Percentiles rank a stretch among this genome's conserved stretches.
These are phyloP conservation scores for Myanophis thanlyinensis DNA, from an alignment of 2,113 vertebrate species.

Conservation along the genomic window DNA sequence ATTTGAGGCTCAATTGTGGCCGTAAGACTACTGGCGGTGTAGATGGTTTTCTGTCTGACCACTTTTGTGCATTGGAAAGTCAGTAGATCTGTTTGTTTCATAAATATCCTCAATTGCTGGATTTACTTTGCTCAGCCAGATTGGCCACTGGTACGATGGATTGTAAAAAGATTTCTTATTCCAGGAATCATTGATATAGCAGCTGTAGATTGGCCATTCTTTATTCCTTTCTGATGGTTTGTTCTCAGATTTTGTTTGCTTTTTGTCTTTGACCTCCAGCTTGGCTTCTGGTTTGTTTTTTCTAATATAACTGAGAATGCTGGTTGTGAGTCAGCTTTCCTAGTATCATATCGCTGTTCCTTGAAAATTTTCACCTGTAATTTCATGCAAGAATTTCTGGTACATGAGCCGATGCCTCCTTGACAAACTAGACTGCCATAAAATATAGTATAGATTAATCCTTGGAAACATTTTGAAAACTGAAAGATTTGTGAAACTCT, in stretches of 20 bases:
- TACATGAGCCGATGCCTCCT: not conserved
- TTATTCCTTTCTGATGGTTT: not conserved
- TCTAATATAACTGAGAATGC: too few species aligned
- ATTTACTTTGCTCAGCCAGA: not conserved
- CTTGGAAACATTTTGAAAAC: not conserved
- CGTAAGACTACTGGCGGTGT: not conserved
- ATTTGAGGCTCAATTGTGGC: too few species aligned
- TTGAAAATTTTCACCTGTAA: not conserved
- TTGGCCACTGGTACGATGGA: not conserved
- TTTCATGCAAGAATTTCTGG: not conserved
- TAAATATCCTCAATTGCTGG: not conserved
- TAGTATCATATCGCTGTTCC: not conserved
- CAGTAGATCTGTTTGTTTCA: not conserved
- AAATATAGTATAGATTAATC: not conserved
- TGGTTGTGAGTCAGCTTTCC: not conserved
- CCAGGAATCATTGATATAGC: not conserved
- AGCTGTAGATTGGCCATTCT: not conserved
- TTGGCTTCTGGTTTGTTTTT: not conserved
- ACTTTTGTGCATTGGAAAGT: not conserved
- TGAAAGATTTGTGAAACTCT: not conserved
- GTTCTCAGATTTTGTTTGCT: not conserved
- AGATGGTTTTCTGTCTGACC: not conserved
- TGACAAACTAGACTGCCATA: not conserved
- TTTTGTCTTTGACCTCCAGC: not conserved
- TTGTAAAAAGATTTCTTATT: not conserved